Conservation (phyloP, 2,797 vertebrate species). For the Xenopus petersii region DNA sequence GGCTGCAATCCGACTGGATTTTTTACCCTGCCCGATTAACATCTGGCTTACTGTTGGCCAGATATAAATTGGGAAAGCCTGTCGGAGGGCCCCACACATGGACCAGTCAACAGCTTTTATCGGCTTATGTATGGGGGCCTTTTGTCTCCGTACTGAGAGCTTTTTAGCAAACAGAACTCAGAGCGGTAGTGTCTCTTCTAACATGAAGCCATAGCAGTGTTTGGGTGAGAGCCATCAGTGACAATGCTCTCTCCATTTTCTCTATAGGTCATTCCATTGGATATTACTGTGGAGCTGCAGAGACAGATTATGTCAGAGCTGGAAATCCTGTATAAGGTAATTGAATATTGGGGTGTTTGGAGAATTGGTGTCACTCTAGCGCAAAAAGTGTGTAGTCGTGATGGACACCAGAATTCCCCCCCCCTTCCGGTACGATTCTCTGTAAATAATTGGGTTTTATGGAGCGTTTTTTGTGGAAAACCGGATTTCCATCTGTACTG, state of each 20-base stretch:
- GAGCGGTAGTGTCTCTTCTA: neutral
- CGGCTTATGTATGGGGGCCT: too few species aligned
- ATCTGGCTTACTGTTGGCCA: too few species aligned
- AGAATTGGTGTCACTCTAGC: slow-evolving; percentile 28
- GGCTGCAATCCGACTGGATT: too few species aligned
- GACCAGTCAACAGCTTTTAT: too few species aligned
- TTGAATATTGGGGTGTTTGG: slow-evolving; percentile 14
- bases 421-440: slow-evolving; percentile 88
- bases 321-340: slow-evolving; percentile 97
- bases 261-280: slow-evolving; percentile 88
- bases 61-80: too few species aligned
- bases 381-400: neutral
- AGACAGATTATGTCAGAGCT: slow-evolving; percentile 98
- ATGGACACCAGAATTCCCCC: slow-evolving; percentile 28
- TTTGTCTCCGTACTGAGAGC: too few species aligned
- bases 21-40: too few species aligned
- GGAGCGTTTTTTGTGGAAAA: slow-evolving; percentile 98
- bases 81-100: too few species aligned
- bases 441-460: slow-evolving; percentile 98
- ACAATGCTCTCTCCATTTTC: slow-evolving; percentile 50
- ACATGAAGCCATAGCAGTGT: slow-evolving; percentile 1
- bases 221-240: slow-evolving; percentile 39
- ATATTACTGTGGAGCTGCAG: slow-evolving; percentile 95
- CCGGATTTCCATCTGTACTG: slow-evolving; percentile 96
- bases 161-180: slow-evolving; percentile 46